Evolutionary conservation across 2,797 vertebrate species (phyloP).

Genomic region (Sebastes melanostomus): DNA sequence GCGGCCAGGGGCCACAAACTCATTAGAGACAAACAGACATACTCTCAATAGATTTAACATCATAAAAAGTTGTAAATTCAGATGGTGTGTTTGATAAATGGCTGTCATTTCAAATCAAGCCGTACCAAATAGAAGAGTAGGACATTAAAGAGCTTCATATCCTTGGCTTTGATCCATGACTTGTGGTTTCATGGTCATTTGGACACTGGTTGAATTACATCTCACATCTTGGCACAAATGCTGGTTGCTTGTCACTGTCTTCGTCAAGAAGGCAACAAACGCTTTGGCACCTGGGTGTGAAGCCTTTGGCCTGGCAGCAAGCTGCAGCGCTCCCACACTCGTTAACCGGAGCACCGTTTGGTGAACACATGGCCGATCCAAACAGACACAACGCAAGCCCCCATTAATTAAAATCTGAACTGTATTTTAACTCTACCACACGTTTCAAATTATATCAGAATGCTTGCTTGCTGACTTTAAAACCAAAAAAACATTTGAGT

Average conservation of each 20-base stretch:
- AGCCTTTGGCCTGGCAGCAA: slow-evolving; percentile 41
- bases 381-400: slow-evolving; percentile 26
- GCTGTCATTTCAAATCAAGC: slow-evolving; percentile 33
- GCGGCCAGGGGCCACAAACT: slow-evolving; percentile 35
- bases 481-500: slow-evolving; percentile 16
- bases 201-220: slow-evolving; percentile 30
- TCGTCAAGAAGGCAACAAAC: slow-evolving; percentile 28
- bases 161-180: slow-evolving; percentile 29
- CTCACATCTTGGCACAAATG: slow-evolving; percentile 25
- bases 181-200: slow-evolving; percentile 47
- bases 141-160: slow-evolving; percentile 15
- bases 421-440: slow-evolving; percentile 26
- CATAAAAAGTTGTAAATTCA: slow-evolving; percentile 32
- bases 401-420: slow-evolving; percentile 35
- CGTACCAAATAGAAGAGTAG: background rate
- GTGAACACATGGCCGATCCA: slow-evolving; percentile 55
- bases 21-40: slow-evolving; percentile 41
- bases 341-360: slow-evolving; percentile 43
- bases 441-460: slow-evolving; percentile 45
- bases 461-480: slow-evolving; percentile 20
- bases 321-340: slow-evolving; percentile 22
- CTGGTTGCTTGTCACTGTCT: slow-evolving; percentile 24
- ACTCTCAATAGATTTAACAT: slow-evolving; percentile 32
- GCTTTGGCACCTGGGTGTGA: slow-evolving; percentile 54
- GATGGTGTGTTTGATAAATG: slow-evolving; percentile 33